Conservation (phyloP, 2,797 vertebrate genomes). For the Parauchenoglanis punctatus region DNA sequence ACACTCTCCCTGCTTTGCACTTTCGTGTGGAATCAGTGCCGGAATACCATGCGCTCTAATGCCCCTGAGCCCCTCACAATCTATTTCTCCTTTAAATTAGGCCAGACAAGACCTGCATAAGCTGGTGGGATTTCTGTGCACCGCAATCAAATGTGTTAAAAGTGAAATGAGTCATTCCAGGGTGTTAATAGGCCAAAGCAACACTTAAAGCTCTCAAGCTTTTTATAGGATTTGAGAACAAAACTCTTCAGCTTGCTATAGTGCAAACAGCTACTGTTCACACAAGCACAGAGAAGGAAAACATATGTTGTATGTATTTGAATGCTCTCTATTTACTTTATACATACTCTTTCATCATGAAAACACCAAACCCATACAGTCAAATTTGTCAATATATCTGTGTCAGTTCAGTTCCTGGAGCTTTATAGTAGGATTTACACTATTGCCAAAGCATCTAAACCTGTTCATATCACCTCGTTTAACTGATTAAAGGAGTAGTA, state of each 20-base stretch:
- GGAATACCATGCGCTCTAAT: background rate
- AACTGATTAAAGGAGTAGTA: background rate
- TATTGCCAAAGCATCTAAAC: background rate
- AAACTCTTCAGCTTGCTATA: background rate
- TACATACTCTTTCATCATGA: background rate
- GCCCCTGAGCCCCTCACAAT: background rate
- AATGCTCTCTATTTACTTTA: background rate
- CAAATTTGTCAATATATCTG: background rate
- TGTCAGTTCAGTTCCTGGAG: background rate
- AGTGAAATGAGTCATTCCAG: slow-evolving; percentile 35
- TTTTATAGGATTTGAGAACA: slow-evolving; percentile 25
- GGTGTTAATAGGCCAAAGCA: slow-evolving; percentile 43
- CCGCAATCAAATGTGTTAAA: slow-evolving; percentile 21
- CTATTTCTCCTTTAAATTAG: background rate
- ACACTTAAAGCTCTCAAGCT: slow-evolving; percentile 48
- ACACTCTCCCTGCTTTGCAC: background rate
- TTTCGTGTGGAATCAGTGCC: background rate
- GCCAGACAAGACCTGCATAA: background rate
- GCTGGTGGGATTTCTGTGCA: background rate
- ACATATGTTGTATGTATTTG: background rate
- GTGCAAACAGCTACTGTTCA: background rate
- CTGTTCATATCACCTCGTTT: background rate
- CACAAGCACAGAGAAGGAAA: background rate
- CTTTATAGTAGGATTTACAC: background rate
- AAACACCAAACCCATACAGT: background rate